These are phyloP conservation scores for Cataglyphis altisquamis DNA, from an alignment of 2,888 invertebrate species.

Conservation along the genomic window DNA sequence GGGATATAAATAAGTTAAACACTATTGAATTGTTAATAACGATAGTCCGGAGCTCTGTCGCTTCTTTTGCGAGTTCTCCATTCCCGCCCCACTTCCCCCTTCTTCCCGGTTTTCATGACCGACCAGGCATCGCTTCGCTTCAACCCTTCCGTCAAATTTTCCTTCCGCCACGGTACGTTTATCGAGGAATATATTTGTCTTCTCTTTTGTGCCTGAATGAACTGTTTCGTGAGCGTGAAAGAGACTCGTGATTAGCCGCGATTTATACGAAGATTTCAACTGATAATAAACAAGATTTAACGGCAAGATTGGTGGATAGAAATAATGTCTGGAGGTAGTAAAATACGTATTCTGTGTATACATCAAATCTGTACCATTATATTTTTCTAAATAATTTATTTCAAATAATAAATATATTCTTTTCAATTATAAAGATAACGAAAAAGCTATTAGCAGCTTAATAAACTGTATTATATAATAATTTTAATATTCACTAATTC, in stretches of 20 bases:
- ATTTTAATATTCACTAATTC: background rate
- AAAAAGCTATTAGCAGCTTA: background rate
- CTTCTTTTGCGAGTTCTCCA: constrained; percentile 51
- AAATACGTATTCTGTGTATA: background rate
- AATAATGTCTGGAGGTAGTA: background rate
- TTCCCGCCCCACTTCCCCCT: background rate
- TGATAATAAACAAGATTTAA: constrained; percentile 12
- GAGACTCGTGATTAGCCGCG: constrained; percentile 2
- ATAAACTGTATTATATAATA: background rate
- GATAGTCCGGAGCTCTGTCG: constrained; percentile 64
- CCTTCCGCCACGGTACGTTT: constrained; percentile 57
- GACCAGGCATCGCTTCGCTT: constrained; percentile 29
- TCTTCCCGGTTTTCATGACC: constrained; percentile 32
- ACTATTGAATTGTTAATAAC: constrained; percentile 81
- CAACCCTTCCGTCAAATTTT: constrained; percentile 48
- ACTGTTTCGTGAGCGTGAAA: constrained; percentile 28
- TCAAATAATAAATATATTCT: background rate
- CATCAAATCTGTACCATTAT: background rate
- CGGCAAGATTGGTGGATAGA: background rate
- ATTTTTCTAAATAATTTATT: background rate
- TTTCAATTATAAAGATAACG: background rate
- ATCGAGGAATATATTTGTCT: constrained; percentile 60
- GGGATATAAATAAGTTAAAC: constrained; percentile 82
- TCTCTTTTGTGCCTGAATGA: constrained; percentile 24
- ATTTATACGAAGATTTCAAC: constrained; percentile 11